phyloP scores from a whole-genome alignment of 2,113 vertebrate species.

The Motacilla tschutschensis region DNA sequence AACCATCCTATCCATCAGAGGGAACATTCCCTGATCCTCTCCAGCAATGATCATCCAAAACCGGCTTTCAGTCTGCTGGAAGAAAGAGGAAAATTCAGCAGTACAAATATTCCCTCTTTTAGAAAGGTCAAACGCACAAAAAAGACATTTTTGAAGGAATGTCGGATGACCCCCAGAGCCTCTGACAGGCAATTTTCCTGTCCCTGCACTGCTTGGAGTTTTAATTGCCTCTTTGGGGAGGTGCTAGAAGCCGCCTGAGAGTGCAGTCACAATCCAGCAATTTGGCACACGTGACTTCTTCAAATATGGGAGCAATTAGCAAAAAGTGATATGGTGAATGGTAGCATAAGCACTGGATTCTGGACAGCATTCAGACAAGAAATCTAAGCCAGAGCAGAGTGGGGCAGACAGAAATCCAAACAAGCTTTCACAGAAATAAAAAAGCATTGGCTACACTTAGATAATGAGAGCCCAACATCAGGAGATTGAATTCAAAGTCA shows the following conservation, averaged over 20 bases:
- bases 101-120: constrained; percentile 21
- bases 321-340: constrained; percentile 60
- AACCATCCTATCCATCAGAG: background rate
- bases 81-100: background rate
- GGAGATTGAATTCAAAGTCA: constrained; percentile 20
- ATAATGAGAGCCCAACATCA: constrained; percentile 34
- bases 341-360: constrained; percentile 27
- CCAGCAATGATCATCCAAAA: background rate
- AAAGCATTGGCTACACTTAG: background rate
- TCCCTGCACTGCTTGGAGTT: constrained; percentile 23
- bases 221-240: constrained; percentile 52
- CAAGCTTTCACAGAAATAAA: constrained; percentile 52
- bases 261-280: constrained; percentile 34
- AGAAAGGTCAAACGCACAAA: background rate
- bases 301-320: constrained; percentile 59
- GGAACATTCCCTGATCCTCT: background rate
- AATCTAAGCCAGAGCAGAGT: constrained; percentile 45
- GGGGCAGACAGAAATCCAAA: constrained; percentile 41
- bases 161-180: background rate
- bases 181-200: constrained; percentile 27
- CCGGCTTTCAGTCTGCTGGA: background rate
- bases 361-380: constrained; percentile 38
- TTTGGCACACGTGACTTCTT: constrained; percentile 39
- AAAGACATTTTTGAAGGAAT: constrained; percentile 18
- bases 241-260: constrained; percentile 27